Evolutionary conservation across 1,140 invertebrate species (phyloP).

Genomic region (Leptopilina boulardi): DNA sequence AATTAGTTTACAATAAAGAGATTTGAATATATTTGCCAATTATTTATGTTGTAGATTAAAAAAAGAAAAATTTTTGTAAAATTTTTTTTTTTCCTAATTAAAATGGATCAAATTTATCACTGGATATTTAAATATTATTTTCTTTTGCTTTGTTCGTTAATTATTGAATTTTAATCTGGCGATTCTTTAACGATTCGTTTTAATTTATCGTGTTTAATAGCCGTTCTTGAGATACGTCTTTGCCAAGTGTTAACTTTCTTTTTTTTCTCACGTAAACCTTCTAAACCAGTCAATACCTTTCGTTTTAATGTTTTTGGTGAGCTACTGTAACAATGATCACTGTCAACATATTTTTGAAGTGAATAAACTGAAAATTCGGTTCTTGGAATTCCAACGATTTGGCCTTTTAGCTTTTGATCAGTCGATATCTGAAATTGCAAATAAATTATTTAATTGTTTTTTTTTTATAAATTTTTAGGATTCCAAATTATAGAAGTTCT

Average conservation of each 20-base stretch:
- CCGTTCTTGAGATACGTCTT: not conserved
- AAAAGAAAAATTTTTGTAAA: not conserved
- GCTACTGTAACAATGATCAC: conserved; percentile 31
- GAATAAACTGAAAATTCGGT: conserved; percentile 15
- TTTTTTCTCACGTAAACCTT: conserved; percentile 19
- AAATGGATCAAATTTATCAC: not conserved
- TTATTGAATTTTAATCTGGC: not conserved
- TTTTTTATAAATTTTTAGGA: too few species aligned
- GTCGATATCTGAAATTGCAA: conserved; percentile 2
- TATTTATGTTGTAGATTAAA: not conserved
- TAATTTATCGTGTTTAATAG: conserved; percentile 26
- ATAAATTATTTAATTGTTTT: not conserved
- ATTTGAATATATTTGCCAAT: not conserved
- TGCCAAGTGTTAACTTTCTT: conserved; percentile 19
- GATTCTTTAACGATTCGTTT: conserved; percentile 15
- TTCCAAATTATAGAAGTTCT: too few species aligned
- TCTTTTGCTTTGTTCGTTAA: not conserved
- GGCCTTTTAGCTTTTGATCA: conserved; percentile 18
- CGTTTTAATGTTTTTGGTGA: conserved; percentile 17
- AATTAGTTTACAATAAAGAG: not conserved
- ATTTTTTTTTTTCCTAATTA: not conserved
- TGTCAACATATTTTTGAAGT: conserved; percentile 7
- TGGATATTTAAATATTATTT: not conserved
- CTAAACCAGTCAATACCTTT: not conserved
- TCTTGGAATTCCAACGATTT: conserved; percentile 13